These are phyloP conservation scores for Imbricaverruca yamaguchii DNA, from an alignment of 2,888 invertebrate species.

Conservation along the genomic window DNA sequence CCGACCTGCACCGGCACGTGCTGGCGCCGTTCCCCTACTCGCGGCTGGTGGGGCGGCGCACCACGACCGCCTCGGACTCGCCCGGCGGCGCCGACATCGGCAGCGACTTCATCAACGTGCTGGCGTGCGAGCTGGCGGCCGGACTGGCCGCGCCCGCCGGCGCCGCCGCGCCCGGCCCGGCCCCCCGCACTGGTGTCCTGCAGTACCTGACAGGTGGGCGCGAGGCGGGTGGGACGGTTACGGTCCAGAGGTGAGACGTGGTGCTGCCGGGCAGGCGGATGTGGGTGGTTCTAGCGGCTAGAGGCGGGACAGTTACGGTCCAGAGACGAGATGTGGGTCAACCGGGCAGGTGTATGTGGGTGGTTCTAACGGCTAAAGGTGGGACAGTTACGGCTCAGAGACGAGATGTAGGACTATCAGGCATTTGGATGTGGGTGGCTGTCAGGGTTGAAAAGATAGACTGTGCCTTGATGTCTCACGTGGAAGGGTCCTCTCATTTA, in stretches of 20 bases:
- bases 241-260: background rate
- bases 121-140: slow-evolving; percentile 35
- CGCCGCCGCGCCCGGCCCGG: too few species aligned
- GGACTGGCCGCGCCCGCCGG: slow-evolving; percentile 34
- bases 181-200: background rate
- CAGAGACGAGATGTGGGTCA: too few species aligned
- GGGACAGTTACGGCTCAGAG: background rate
- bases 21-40: slow-evolving; percentile 38
- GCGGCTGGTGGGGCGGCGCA: slow-evolving; percentile 39
- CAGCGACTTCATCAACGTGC: slow-evolving; percentile 35
- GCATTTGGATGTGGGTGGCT: too few species aligned
- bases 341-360: too few species aligned
- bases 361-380: too few species aligned
- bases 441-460: too few species aligned
- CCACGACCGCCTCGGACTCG: slow-evolving; percentile 35
- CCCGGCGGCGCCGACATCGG: slow-evolving; percentile 32
- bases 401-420: background rate
- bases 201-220: background rate
- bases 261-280: too few species aligned
- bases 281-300: too few species aligned
- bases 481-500: too few species aligned
- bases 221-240: background rate
- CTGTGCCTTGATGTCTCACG: too few species aligned
- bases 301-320: background rate
- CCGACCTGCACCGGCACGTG: slow-evolving; percentile 39